These are phyloP conservation scores for Odontamblyopus lacepedii DNA, from an alignment of 2,797 vertebrate species.

Conservation along the genomic window DNA sequence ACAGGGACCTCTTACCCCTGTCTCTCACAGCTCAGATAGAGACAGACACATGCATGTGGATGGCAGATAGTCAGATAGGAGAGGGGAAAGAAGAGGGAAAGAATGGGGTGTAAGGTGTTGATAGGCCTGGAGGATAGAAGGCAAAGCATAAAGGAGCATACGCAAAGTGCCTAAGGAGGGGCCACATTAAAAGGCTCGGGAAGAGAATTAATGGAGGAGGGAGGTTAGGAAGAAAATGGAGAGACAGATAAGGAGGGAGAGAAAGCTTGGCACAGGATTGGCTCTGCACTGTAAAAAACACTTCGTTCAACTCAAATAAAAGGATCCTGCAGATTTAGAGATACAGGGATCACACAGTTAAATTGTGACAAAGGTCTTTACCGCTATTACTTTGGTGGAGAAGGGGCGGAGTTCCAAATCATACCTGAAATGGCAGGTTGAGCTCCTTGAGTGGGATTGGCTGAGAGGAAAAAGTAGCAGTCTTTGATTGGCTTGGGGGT, in stretches of 20 bases:
- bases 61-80: constrained; percentile 68
- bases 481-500: background rate
- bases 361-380: background rate
- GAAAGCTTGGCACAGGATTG: constrained; percentile 77
- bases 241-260: constrained; percentile 70
- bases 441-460: background rate
- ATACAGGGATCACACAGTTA: background rate
- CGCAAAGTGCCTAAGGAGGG: constrained; percentile 65
- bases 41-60: constrained; percentile 69
- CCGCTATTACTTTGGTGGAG: background rate
- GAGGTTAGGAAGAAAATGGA: constrained; percentile 65
- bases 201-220: constrained; percentile 67
- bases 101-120: constrained; percentile 65
- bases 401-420: background rate
- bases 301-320: constrained; percentile 1
- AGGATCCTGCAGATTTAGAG: background rate
- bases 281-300: constrained; percentile 41
- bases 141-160: constrained; percentile 61
- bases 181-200: constrained; percentile 63
- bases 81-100: constrained; percentile 44
- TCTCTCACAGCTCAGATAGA: constrained; percentile 75
- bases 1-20: constrained; percentile 77
- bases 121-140: constrained; percentile 63
- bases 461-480: background rate
- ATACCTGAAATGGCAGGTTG: background rate